Conservation (phyloP, 2,113 vertebrate genomes). For the Peromyscus californicus region DNA sequence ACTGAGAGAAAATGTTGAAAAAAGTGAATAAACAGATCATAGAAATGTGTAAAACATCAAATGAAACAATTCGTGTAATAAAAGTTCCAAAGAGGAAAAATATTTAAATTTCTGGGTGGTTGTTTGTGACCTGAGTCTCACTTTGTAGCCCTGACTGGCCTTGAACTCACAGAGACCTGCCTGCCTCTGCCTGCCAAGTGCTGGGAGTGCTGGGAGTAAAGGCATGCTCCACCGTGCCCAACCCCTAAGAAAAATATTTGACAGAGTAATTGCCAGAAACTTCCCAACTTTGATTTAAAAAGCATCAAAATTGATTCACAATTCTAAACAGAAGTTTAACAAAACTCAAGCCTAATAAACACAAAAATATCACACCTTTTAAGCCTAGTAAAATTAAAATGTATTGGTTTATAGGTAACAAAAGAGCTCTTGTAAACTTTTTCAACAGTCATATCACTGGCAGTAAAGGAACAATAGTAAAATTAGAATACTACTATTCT, state of each 20-base stretch:
- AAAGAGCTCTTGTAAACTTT: background rate
- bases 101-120: background rate
- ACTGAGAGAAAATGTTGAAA: background rate
- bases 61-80: background rate
- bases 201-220: too few relatives aligned
- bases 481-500: slow-evolving; percentile 3
- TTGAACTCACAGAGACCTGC: background rate
- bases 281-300: background rate
- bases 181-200: too few relatives aligned
- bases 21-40: background rate
- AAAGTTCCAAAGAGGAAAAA: background rate
- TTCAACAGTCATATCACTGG: background rate
- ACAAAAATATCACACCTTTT: background rate
- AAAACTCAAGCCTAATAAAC: background rate
- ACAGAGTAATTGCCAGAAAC: background rate
- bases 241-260: too few relatives aligned
- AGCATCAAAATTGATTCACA: background rate
- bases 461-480: background rate
- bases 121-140: background rate
- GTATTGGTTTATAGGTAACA: background rate
- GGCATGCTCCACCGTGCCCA: too few relatives aligned
- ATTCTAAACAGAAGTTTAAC: background rate
- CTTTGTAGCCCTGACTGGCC: background rate
- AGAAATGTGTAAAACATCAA: background rate
- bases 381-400: background rate